These are phyloP conservation scores for Tyrannus savana DNA, from an alignment of 2,113 vertebrate species.

Conservation along the genomic window DNA sequence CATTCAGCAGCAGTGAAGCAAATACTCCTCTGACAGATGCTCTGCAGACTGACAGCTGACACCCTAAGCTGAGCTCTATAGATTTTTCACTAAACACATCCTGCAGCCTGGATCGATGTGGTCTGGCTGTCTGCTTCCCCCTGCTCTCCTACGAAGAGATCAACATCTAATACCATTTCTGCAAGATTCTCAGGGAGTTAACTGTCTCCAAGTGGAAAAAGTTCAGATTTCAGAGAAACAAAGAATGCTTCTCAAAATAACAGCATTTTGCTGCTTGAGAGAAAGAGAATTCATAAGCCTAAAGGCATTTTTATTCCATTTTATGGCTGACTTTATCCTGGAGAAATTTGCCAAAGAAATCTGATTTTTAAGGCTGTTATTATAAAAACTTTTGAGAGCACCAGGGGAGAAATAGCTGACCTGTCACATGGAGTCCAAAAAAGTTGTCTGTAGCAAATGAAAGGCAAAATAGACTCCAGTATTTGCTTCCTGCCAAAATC, in stretches of 20 bases:
- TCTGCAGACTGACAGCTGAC: conserved; percentile 71
- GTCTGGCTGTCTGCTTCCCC: neutral
- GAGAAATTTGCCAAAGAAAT: conserved; percentile 34
- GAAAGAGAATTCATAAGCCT: neutral
- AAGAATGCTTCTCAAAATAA: conserved; percentile 33
- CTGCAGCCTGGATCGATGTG: neutral
- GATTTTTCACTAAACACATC: conserved; percentile 23
- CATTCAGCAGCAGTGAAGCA: neutral
- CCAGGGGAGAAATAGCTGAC: neutral
- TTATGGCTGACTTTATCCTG: conserved; percentile 1
- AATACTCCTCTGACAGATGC: conserved; percentile 54
- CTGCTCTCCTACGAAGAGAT: neutral
- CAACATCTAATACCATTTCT: neutral
- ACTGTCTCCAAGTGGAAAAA: conserved; percentile 36
- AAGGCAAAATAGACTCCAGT: neutral
- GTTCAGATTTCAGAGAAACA: conserved; percentile 67
- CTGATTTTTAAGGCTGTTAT: conserved; percentile 16
- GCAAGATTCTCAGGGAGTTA: conserved; percentile 29
- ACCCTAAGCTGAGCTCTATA: conserved; percentile 4
- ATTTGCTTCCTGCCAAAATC: neutral
- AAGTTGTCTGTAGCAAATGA: neutral
- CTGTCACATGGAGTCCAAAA: neutral
- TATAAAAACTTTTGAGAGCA: neutral
- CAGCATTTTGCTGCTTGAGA: neutral
- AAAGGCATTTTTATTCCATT: conserved; percentile 37